Base-by-base conservation (phyloP, 2,113 vertebrate species). In the Notarius lentiginosus region DNA sequence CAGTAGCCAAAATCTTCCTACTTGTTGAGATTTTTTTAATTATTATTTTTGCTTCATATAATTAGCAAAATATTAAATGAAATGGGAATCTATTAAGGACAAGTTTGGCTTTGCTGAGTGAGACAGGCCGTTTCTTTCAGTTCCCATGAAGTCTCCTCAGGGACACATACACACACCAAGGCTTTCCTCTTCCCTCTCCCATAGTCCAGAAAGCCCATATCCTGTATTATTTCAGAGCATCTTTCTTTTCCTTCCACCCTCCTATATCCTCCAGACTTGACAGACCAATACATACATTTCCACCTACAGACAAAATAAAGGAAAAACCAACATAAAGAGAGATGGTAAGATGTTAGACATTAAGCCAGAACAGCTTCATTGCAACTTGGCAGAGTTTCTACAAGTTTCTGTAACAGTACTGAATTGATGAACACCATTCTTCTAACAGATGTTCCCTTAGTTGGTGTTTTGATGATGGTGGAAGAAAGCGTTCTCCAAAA, bases 161-260 rank as follows among this genome's bases (percentile, higher is more conserved):
- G 56, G 9, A 81, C 41, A 58, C 55, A 84, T 6, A 66, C 17
- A 60, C 30, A 68, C 1, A 7, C 17, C 49, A 47, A 80, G 75
- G n/a, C 88, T 66, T 89, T 90, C 75, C 88, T 60, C 81, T 89
- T 84, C 53, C 47, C 15, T 65, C 27, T 89, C 55, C 55, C 63
- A 70, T 70, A 34, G 27, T 34, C 60, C 68, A 73, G 17, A 85
- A 18, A 75, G 61, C 51, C 49, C 66, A 53, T 88, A 27, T 61
- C n/a, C 70, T 86, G 51, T 56, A 86, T 86, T 89, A 81, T 83
- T 89, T 77, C 73, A 84, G 15, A 77, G 49, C 66, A 53, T 47
- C 51, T 20, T 53, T 84, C 68, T 49, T 55, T 76, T 87, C 86
- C 86, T 87, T 84, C 70, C 56, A 49, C 20, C 51, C 30, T 14